Evolutionary conservation across 2,888 invertebrate genomes (phyloP).

Genomic region (Notodonta ziczac): DNA sequence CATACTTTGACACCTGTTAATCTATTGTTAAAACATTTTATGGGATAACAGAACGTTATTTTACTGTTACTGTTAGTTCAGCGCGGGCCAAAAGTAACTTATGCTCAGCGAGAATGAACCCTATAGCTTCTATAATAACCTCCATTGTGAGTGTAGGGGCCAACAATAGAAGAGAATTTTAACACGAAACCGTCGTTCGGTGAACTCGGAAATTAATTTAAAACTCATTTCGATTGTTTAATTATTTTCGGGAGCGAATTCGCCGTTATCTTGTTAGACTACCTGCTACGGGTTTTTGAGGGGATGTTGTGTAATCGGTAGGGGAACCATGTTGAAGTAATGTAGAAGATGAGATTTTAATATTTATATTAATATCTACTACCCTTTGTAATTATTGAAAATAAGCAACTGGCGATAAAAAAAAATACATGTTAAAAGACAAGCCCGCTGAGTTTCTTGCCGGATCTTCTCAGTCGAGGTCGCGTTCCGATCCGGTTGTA

Average conservation of each 20-base stretch:
- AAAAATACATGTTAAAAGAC: no score
- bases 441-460: no score
- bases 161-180: constrained; percentile 25
- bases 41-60: no score
- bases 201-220: constrained; percentile 51
- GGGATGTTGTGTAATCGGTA: constrained; percentile 17
- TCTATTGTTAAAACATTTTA: no score
- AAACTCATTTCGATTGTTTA: constrained; percentile 48
- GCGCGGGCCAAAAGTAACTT: no score
- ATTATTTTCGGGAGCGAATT: constrained; percentile 38
- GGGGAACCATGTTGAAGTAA: neutral
- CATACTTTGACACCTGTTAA: no score
- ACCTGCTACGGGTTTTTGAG: constrained; percentile 29
- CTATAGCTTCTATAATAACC: neutral
- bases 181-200: constrained; percentile 27
- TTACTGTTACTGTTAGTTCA: no score
- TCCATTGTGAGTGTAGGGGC: constrained; percentile 8
- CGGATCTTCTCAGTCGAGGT: no score
- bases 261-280: constrained; percentile 25
- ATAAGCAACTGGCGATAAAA: no score
- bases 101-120: neutral
- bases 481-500: no score
- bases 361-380: no score
- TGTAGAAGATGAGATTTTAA: neutral
- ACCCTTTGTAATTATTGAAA: no score